Evolutionary conservation across 1,140 invertebrate genomes (phyloP).

Genomic region (Papilio polyxenes): DNA sequence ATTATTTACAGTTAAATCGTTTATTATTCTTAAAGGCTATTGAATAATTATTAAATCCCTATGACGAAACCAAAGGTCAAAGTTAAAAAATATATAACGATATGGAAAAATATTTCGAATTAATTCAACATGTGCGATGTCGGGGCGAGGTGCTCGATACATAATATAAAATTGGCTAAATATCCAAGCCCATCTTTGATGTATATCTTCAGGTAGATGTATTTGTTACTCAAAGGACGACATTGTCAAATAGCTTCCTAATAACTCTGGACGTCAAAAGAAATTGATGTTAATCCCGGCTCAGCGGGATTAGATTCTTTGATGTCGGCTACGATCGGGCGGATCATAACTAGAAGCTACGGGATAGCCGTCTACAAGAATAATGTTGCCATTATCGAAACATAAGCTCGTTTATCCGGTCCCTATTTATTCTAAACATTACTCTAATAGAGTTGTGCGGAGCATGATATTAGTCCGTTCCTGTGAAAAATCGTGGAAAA

Average conservation of each 20-base stretch:
- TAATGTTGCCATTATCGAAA: constrained; percentile 29
- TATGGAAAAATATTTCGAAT: neutral
- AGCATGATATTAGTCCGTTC: neutral
- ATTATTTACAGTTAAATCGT: too few species aligned
- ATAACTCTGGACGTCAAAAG: constrained; percentile 43
- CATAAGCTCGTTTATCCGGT: constrained; percentile 23
- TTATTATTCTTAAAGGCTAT: too few species aligned
- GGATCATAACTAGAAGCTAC: constrained; percentile 35
- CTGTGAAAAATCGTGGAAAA: neutral
- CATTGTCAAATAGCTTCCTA: constrained; percentile 37
- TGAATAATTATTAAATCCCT: too few species aligned
- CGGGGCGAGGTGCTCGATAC: neutral
- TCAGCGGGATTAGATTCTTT: constrained; percentile 48
- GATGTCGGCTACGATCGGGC: constrained; percentile 42
- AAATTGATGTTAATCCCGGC: constrained; percentile 51
- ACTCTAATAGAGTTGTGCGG: neutral
- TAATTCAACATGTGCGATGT: neutral
- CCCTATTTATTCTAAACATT: constrained; percentile 1
- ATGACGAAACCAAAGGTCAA: too few species aligned
- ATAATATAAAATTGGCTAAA: neutral
- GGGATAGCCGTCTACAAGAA: constrained; percentile 35
- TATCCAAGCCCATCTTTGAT: neutral
- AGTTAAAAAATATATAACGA: neutral
- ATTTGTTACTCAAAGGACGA: constrained; percentile 13
- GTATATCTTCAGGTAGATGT: neutral